Evolutionary conservation across 2,888 invertebrate species (phyloP).

Genomic region (Zeuzera pyrina): DNA sequence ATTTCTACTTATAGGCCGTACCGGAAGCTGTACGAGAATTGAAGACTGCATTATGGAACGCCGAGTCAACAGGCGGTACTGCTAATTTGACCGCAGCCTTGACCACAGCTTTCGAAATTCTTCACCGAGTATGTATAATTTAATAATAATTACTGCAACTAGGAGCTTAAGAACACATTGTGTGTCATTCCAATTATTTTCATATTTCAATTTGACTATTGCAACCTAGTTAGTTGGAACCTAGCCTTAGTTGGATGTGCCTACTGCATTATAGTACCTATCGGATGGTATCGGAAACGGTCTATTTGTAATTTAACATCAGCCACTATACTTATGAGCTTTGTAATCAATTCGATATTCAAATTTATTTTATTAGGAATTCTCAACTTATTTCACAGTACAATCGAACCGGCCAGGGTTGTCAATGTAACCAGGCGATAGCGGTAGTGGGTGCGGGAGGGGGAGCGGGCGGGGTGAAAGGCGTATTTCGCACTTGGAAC

Average conservation of each 20-base stretch:
- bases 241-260: no score
- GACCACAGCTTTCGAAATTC: conserved; percentile 92
- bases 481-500: conserved; percentile 84
- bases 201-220: no score
- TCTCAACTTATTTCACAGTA: conserved; percentile 74
- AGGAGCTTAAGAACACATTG: no score
- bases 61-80: conserved; percentile 80
- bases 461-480: conserved; percentile 79
- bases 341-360: no score
- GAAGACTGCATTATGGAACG: conserved; percentile 81
- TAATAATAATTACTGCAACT: no score
- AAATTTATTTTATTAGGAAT: no score
- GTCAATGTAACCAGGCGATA: conserved; percentile 98
- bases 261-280: no score
- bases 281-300: no score
- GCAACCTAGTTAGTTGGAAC: no score
- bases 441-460: conserved; percentile 98
- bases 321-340: no score
- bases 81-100: conserved; percentile 95
- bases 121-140: conserved; percentile 92
- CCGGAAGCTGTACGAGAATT: conserved; percentile 87
- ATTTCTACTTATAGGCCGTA: conserved; percentile 75
- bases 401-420: conserved; percentile 87
- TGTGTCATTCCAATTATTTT: no score
- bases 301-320: no score